A percentile compares a stretch with the other conserved stretches of the same genome.
Conservation (phyloP, 2,113 vertebrate genomes). For the Microtus pennsylvanicus region DNA sequence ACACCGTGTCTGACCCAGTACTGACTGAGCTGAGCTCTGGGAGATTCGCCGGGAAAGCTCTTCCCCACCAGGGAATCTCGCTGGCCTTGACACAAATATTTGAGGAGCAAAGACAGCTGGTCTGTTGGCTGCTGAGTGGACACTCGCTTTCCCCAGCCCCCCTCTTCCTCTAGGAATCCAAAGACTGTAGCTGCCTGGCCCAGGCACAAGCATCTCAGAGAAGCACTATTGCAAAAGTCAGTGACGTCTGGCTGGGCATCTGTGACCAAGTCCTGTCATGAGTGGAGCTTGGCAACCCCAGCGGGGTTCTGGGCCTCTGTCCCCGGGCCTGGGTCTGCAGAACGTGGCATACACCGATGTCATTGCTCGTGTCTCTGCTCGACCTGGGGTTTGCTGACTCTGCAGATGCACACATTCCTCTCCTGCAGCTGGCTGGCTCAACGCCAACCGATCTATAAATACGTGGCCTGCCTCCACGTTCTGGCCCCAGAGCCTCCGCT, state of each 20-base stretch:
- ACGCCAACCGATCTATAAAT: not conserved
- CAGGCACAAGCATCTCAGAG: not conserved
- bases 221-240: not conserved
- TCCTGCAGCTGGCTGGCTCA: constrained; percentile 66
- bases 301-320: not conserved
- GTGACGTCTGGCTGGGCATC: not conserved
- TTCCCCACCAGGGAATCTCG: not conserved
- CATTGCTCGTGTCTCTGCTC: accelerated
- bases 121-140: not conserved
- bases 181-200: not conserved
- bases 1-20: constrained; percentile 7
- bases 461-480: not conserved
- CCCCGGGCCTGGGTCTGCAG: not conserved
- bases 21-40: not conserved
- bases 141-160: not conserved
- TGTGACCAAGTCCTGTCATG: not conserved
- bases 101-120: constrained; percentile 62
- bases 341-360: not conserved
- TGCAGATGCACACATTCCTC: not conserved
- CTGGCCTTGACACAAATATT: constrained; percentile 34
- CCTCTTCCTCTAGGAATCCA: constrained; percentile 9
- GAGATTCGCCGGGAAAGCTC: not conserved
- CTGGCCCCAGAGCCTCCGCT: not conserved
- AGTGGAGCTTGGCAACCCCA: accelerated
- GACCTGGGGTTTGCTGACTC: not conserved